Base-by-base conservation (phyloP, 2,113 vertebrate genomes). In the Pithys albifrons region DNA sequence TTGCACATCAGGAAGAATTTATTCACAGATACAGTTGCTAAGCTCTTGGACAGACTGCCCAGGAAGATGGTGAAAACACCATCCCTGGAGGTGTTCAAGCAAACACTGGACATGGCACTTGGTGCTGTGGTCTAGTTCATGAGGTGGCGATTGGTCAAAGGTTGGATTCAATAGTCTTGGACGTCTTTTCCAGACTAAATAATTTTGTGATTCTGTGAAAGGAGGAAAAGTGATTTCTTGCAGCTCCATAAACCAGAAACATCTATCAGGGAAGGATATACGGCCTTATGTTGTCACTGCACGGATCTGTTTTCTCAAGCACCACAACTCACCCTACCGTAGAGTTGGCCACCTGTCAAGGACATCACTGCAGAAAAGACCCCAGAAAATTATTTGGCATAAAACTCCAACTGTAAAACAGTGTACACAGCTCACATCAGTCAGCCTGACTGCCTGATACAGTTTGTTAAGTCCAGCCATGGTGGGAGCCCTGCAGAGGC, bases 71-170 rank as follows among this genome's bases (percentile, higher is more conserved):
- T 45, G 29, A 27, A 62, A 25, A 31, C 29, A 48, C 24, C n/a
- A 69, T 27, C 9, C 20, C 14, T 35, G n/a, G 25, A 27, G 20
- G 14, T 62, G 14, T 31, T 62, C 9, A 14, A 76, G 48, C 76
- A 55, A 70, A 1, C 1, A 9, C 19, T 48, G 55, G 10, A 55
- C 0, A 1, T 2, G 17, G 31, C 5, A 45, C 37, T 59, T 52
- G 59, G 15, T 82, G 33, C 46, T 59, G 17, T n/a, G 28, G 19
- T 9, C 28, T 82, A 28, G 31, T 61, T 82, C 24, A 31, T 23
- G n/a, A 41, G 13, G 19, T 35, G 17, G 33, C 59, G 28, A 39
- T 39, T 61, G 28, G 23, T 67, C 35, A 25, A 46, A 74, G 15
- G 6, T 7, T 61, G 16, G 9, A 27, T 20, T 83, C 23, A 12